Conservation (phyloP, 2,888 invertebrate genomes). For the Zelleria hepariella region DNA sequence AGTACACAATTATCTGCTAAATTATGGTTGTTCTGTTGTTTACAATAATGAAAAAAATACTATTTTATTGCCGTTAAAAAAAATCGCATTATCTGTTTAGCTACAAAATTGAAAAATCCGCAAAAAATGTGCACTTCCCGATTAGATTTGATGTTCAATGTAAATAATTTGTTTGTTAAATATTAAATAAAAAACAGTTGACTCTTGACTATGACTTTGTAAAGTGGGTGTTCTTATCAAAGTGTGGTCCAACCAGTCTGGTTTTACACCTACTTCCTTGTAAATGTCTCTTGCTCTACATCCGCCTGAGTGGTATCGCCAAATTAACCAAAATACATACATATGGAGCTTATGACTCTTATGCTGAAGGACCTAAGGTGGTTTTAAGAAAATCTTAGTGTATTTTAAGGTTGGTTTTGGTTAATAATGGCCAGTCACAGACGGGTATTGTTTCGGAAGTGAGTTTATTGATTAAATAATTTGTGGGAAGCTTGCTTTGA, state of each 20-base stretch:
- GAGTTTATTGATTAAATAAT: background rate
- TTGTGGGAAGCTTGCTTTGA: background rate
- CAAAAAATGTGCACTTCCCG: too few relatives aligned
- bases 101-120: too few relatives aligned
- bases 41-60: too few relatives aligned
- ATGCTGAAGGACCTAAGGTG: background rate
- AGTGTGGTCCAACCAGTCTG: background rate
- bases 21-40: too few relatives aligned
- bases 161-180: too few relatives aligned
- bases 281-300: conserved; percentile 3
- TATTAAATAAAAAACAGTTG: too few relatives aligned
- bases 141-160: too few relatives aligned
- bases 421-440: background rate
- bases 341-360: background rate
- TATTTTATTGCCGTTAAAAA: too few relatives aligned
- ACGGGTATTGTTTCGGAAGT: conserved; percentile 3
- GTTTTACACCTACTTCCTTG: background rate
- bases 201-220: too few relatives aligned
- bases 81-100: too few relatives aligned
- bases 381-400: background rate
- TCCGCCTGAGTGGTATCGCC: background rate
- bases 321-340: background rate
- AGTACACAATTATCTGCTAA: too few relatives aligned
- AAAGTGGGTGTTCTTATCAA: background rate
- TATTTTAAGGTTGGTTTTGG: background rate